Evolutionary conservation across 1,140 invertebrate species (phyloP), one percentile per base, ranked within the genome.

Genomic region (Drosophila elegans): DNA sequence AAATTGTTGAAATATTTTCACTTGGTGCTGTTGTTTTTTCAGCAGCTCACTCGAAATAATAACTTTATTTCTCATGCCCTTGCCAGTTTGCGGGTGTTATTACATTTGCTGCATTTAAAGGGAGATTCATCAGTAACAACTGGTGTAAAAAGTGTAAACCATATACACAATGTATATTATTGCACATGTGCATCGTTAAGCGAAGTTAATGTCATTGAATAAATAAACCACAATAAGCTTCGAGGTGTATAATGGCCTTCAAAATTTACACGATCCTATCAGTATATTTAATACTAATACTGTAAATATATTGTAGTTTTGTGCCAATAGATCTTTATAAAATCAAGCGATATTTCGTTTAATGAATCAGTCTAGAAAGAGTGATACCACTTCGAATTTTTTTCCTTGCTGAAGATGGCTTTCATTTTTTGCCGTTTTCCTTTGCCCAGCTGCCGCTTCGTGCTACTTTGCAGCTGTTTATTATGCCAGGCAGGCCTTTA

Each of bases 1-100:
- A 81, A 74, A 75, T 71, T 72, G 64, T 52, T 88, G 57, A 83
- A 88, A 82, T 78, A 88, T 86, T 86, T 86, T 86, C 78, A 86
- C 83, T 85, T 61, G 60, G 48, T 64, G 60, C 45, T 67, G 74
- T 59, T 52, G 57, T 59, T 77, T 78, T 82, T 74, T 11, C 46
- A 21, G 2, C 13, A 13, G 27, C 27, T 45, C 32, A 52, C 38
- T 62, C 41, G 12, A 57, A 78, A 75, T 86, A 88, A 86, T 88
- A 78, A 88, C 74, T 82, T 51, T 51, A 88, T 86, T 82, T 82
- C 49, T 12, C 73, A 76, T 76, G 73, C 73, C 73, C 73, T 76
- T 67, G 73, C 46, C 32, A 45, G 34, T 29, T 72, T 56, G 36
- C 41, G 51, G 68, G 68, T 71, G 68, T 34, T 57, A 41, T 29